Evolutionary conservation across 1,140 invertebrate genomes (phyloP).

Genomic region (Aphis craccivora): DNA sequence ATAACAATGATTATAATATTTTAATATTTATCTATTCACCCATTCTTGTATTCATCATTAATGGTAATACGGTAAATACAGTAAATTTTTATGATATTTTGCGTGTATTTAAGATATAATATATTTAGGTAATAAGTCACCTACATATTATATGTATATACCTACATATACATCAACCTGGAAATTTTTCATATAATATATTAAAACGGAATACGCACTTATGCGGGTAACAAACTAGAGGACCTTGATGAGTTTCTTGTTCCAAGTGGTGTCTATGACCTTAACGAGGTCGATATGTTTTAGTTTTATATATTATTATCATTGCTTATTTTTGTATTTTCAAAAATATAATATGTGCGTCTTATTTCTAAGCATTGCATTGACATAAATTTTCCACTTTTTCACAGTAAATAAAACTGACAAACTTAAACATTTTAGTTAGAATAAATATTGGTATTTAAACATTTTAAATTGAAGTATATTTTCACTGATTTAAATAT

Average conservation of each 20-base stretch:
- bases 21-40: neutral
- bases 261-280: constrained; percentile 53
- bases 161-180: neutral
- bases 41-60: neutral
- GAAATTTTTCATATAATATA: constrained; percentile 24
- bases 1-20: neutral
- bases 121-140: neutral
- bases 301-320: constrained; percentile 1
- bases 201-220: constrained; percentile 10
- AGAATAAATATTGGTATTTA: neutral
- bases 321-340: neutral
- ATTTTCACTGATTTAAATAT: neutral
- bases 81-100: neutral
- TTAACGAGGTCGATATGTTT: constrained; percentile 55
- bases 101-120: neutral
- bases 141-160: neutral
- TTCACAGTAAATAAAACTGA: neutral
- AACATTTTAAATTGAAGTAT: neutral
- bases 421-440: too few relatives aligned
- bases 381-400: neutral
- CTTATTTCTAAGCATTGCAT: neutral
- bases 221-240: constrained; percentile 41
- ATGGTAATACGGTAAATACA: neutral
- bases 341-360: neutral
- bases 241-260: constrained; percentile 57